Conservation (phyloP, 1,140 invertebrate genomes). For the Eupristina koningsbergeri region DNA sequence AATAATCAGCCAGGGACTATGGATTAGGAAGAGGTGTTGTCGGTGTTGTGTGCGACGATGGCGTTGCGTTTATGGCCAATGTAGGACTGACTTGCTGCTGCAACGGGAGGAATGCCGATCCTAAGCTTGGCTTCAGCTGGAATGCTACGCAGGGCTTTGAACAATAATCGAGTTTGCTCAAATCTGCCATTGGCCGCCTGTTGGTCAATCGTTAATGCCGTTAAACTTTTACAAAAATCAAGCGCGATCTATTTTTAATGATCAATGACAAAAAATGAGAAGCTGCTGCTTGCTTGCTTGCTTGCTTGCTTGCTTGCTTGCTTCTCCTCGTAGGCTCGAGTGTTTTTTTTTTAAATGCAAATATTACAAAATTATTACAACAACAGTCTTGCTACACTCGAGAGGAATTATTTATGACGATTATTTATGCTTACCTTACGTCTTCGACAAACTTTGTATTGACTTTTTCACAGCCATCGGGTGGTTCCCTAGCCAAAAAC, state of each 20-base stretch:
- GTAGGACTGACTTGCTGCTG: slow-evolving; percentile 75
- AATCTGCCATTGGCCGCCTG: slow-evolving; percentile 73
- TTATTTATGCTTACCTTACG: slow-evolving; percentile 73
- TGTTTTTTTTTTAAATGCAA: too few relatives aligned
- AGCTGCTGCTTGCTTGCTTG: too few relatives aligned
- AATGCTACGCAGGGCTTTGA: slow-evolving; percentile 81
- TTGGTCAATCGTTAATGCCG: slow-evolving; percentile 23
- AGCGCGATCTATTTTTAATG: too few relatives aligned
- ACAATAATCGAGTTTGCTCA: slow-evolving; percentile 72
- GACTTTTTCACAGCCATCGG: slow-evolving; percentile 90
- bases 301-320: too few relatives aligned
- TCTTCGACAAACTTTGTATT: slow-evolving; percentile 80
- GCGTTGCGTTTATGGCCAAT: slow-evolving; percentile 62
- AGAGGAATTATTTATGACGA: slow-evolving; percentile 33
- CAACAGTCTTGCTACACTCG: too few relatives aligned
- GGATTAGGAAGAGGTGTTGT: slow-evolving; percentile 72
- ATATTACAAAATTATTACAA: too few relatives aligned
- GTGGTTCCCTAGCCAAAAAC: slow-evolving; percentile 88
- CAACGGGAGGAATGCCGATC: slow-evolving; percentile 87
- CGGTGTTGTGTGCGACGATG: slow-evolving; percentile 69
- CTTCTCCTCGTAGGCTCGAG: too few relatives aligned
- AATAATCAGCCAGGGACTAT: slow-evolving; percentile 70
- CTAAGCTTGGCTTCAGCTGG: slow-evolving; percentile 85
- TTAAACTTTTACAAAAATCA: too few relatives aligned
- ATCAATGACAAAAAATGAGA: too few relatives aligned